Evolutionary conservation across 2,888 invertebrate genomes (phyloP).

Genomic region (Capitulum mitella): DNA sequence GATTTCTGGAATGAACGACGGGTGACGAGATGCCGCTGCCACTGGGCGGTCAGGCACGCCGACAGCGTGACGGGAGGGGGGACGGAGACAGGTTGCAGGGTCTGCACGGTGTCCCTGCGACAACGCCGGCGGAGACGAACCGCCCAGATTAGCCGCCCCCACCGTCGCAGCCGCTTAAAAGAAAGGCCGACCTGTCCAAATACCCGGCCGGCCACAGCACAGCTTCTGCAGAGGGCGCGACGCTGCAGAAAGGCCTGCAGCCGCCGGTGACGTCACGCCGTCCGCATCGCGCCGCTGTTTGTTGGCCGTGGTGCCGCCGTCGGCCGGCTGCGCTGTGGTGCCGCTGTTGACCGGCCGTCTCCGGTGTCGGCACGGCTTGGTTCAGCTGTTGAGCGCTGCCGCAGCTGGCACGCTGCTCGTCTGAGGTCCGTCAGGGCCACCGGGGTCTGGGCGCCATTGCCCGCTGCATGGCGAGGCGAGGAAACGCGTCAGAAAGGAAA

Average conservation of each 20-base stretch:
- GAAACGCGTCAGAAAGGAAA: too few relatives aligned
- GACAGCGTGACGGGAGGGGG: background rate
- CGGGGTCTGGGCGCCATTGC: too few relatives aligned
- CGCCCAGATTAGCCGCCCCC: background rate
- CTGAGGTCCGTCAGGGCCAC: too few relatives aligned
- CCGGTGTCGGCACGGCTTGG: too few relatives aligned
- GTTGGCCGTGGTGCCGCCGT: too few relatives aligned
- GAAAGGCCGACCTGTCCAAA: conserved; percentile 8
- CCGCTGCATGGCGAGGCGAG: too few relatives aligned
- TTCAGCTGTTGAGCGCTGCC: too few relatives aligned
- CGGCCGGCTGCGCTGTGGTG: too few relatives aligned
- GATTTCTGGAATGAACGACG: background rate
- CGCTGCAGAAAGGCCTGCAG: background rate
- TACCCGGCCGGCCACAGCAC: background rate
- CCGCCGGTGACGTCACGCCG: background rate
- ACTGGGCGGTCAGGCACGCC: background rate
- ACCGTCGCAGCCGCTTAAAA: background rate
- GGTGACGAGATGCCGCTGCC: background rate
- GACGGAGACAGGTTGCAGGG: background rate
- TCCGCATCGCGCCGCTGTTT: background rate
- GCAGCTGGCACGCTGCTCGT: too few relatives aligned
- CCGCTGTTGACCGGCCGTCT: too few relatives aligned
- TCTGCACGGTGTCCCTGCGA: background rate
- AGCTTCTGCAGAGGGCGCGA: background rate
- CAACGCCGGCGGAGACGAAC: background rate